Base-by-base conservation (phyloP, 1,140 invertebrate genomes). In the Doryteuthis pealeii region DNA sequence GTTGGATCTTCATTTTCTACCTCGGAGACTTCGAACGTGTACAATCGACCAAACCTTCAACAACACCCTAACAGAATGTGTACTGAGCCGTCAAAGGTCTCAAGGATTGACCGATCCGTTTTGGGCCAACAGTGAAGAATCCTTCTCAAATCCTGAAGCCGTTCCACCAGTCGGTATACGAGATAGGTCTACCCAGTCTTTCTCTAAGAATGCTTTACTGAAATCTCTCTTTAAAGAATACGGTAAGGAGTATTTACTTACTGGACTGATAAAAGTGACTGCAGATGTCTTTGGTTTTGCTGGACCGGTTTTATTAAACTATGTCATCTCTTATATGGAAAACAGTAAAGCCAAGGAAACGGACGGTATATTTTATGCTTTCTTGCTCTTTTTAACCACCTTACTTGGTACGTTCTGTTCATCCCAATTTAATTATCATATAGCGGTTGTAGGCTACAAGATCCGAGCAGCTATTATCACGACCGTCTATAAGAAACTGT, bases 401-500 rank as follows among this genome's bases (percentile, higher is more conserved):
- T 85, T 91, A 28, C 71, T 88, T 89, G 92, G 90, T 72, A 91
- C 96, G 0, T 87, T 98, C 54, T 94, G 92, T 79, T 93, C 92
- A 79, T 91, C 92, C 2, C 96, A 99, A 85, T 99, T 97, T 88
- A 94, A 94, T 83, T 98, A 96, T 86, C 90, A 91, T 71, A 93
- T 98, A 90, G 91, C 92, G 0, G 89, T 95, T 79, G 92, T 99
- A 28, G 92, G 92, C 30, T 90, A 98, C 31, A 96, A 97, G 89
- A 93, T 99, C 84, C 90, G 94, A 72, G 92, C 92, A 26, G 91
- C 94, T 28, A 89, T 98, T 32, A 91, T 98, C 4, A 93, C 93
- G 15, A 91, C 93, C 8, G 91, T 99, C 68, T 97, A 98, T 81
- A 90, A 92, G 71, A 99, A 99, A 89, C 92, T 93, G 3, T 74